Evolutionary conservation across 2,797 vertebrate genomes (phyloP).

Genomic region (Varecia variegata): DNA sequence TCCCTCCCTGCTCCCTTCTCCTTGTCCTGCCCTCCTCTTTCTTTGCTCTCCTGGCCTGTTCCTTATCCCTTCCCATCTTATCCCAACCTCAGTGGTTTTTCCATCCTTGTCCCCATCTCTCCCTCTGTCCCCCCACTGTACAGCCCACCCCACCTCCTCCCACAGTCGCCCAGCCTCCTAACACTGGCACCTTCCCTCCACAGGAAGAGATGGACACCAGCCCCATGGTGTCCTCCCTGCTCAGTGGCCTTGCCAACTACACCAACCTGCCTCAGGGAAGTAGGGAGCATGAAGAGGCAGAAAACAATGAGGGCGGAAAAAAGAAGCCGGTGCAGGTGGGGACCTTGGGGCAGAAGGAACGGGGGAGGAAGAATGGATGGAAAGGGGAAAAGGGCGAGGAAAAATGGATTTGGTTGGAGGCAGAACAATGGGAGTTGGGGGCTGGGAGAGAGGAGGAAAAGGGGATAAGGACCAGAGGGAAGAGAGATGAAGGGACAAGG

Average conservation of each 20-base stretch:
- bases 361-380: no score
- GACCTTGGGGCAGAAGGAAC: not conserved
- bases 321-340: constrained; percentile 95
- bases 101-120: not conserved
- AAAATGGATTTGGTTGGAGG: not conserved
- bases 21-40: no score
- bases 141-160: not conserved
- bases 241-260: constrained; percentile 97
- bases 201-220: constrained; percentile 99
- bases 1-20: not conserved
- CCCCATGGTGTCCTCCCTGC: constrained; percentile 97
- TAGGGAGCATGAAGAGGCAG: constrained; percentile 97
- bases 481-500: not conserved
- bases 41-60: not conserved
- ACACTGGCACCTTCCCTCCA: not conserved
- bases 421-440: not conserved
- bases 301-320: constrained; percentile 96
- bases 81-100: not conserved
- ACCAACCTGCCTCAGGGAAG: constrained; percentile 97
- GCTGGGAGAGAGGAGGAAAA: not conserved
- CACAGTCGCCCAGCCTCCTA: not conserved
- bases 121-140: not conserved
- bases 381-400: not conserved
- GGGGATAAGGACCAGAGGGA: not conserved
- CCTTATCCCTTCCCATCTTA: not conserved